Evolutionary conservation across 2,113 vertebrate genomes (phyloP).

Genomic region (Machaerirhynchus nigripectus): DNA sequence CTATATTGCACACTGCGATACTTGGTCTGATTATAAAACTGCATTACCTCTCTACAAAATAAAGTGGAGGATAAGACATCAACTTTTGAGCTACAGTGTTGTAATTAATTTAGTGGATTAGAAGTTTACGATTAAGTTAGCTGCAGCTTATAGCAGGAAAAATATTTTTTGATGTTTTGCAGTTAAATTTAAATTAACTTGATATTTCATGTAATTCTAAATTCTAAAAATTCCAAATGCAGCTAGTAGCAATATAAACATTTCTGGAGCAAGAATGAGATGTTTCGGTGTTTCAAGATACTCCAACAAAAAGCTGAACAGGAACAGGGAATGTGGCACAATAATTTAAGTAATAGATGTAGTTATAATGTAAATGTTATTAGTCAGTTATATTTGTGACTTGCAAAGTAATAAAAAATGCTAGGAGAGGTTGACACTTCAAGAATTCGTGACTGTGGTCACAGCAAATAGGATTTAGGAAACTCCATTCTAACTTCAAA

Average conservation of each 20-base stretch:
- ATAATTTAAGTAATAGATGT: neutral
- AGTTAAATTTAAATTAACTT: neutral
- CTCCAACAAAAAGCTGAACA: neutral
- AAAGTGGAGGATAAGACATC: neutral
- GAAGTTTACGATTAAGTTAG: neutral
- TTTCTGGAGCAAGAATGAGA: neutral
- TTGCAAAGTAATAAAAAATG: neutral
- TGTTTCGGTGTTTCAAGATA: neutral
- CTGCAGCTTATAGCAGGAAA: neutral
- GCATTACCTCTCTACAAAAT: neutral
- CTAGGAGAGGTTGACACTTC: neutral
- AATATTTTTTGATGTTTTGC: neutral
- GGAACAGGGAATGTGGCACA: neutral
- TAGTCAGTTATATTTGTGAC: neutral
- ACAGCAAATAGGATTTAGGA: neutral
- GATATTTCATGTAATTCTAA: neutral
- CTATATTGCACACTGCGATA: rapidly evolving
- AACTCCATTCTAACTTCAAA: neutral
- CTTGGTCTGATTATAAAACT: neutral
- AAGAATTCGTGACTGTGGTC: neutral
- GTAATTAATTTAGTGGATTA: neutral
- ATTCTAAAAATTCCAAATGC: neutral
- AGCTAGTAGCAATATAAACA: neutral
- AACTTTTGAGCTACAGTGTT: neutral
- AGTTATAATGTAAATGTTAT: neutral